Evolutionary conservation across 2,888 invertebrate species (phyloP).

Genomic region (Napeogenes sylphis): DNA sequence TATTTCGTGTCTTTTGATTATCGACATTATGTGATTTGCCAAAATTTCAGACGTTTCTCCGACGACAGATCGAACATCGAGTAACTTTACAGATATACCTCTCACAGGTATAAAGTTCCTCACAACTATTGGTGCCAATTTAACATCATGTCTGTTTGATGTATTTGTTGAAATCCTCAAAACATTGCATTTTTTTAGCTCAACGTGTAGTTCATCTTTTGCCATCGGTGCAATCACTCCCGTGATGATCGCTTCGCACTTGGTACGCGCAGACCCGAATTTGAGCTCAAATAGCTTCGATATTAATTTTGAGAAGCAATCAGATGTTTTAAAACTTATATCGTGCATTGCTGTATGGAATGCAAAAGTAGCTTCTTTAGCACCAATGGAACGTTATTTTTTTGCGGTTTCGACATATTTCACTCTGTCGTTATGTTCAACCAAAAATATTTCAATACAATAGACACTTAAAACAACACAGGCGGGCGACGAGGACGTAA

Average conservation of each 20-base stretch:
- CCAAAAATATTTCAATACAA: slow-evolving; percentile 7
- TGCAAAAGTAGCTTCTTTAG: slow-evolving; percentile 17
- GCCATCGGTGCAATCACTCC: slow-evolving; percentile 18
- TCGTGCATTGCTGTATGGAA: slow-evolving; percentile 20
- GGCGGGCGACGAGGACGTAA: slow-evolving; percentile 13
- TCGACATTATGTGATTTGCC: slow-evolving; percentile 19
- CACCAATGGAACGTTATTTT: slow-evolving; percentile 17
- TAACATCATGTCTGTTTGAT: slow-evolving; percentile 18
- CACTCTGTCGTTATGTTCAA: slow-evolving; percentile 16
- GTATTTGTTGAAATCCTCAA: slow-evolving; percentile 20
- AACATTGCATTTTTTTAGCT: slow-evolving; percentile 19
- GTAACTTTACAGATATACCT: slow-evolving; percentile 21
- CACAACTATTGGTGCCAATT: slow-evolving; percentile 14
- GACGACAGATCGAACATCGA: slow-evolving; percentile 21
- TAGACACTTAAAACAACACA: slow-evolving; percentile 9
- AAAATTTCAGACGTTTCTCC: slow-evolving; percentile 22
- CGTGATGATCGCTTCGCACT: slow-evolving; percentile 18
- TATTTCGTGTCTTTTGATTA: slow-evolving; percentile 19
- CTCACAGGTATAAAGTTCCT: slow-evolving; percentile 19
- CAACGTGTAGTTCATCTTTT: slow-evolving; percentile 16
- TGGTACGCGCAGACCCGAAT: slow-evolving; percentile 18
- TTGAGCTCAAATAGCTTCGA: slow-evolving; percentile 18
- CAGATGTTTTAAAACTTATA: slow-evolving; percentile 21
- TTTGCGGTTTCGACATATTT: slow-evolving; percentile 19
- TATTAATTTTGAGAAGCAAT: slow-evolving; percentile 19